Percentiles rank a stretch among this genome's conserved stretches.
phyloP scores from a whole-genome alignment of 1,140 invertebrate genomes.

The Yoshiicerus persimilis region DNA sequence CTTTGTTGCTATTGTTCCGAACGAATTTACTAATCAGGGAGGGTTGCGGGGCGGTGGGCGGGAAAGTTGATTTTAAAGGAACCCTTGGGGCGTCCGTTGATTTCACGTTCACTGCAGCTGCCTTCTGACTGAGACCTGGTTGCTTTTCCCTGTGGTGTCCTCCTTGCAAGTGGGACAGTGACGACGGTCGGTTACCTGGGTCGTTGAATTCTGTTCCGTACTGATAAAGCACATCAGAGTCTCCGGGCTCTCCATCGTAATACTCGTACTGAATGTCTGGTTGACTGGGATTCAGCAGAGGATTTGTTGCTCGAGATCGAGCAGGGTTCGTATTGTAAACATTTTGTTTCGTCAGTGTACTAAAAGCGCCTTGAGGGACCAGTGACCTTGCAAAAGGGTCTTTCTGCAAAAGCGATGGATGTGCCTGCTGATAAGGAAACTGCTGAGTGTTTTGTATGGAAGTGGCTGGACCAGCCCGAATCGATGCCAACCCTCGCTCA shows the following conservation, averaged over 20 bases:
- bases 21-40: not conserved
- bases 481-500: not conserved
- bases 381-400: not conserved
- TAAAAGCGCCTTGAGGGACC: not conserved
- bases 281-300: not conserved
- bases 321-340: not conserved
- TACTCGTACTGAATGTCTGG: slow-evolving; percentile 43
- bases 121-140: not conserved
- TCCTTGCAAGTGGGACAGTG: not conserved
- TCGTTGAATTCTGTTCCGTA: slow-evolving; percentile 24
- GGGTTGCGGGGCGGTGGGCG: not conserved
- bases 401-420: not conserved
- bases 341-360: not conserved
- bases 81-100: not conserved
- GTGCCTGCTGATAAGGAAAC: not conserved
- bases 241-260: slow-evolving; percentile 35
- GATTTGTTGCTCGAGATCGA: not conserved
- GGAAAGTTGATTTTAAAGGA: not conserved
- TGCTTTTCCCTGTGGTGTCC: not conserved
- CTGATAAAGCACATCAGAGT: slow-evolving; percentile 30
- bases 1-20: not conserved
- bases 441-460: slow-evolving; percentile 41
- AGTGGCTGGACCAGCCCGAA: not conserved
- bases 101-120: not conserved
- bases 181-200: not conserved